These are phyloP conservation scores for Cybosia mesomella DNA, from an alignment of 2,888 invertebrate species.

Conservation along the genomic window DNA sequence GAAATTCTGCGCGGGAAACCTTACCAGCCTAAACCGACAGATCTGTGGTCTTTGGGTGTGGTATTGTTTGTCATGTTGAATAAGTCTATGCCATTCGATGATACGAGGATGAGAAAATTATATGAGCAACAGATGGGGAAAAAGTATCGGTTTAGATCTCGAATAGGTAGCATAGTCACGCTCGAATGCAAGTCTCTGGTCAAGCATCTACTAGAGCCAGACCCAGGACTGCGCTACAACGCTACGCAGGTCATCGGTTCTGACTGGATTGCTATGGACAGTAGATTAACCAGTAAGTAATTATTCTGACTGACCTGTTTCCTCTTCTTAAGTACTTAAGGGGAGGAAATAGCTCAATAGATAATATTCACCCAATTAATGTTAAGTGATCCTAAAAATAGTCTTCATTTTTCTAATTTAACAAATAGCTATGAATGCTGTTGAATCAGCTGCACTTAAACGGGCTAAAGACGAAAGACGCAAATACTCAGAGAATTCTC, in stretches of 20 bases:
- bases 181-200: constrained; percentile 89
- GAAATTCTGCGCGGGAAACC: constrained; percentile 93
- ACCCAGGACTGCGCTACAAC: constrained; percentile 86
- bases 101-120: constrained; percentile 90
- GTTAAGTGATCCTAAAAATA: neutral
- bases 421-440: constrained; percentile 81
- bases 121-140: constrained; percentile 89
- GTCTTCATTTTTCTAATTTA: neutral
- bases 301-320: neutral
- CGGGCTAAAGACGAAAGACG: constrained; percentile 86
- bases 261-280: constrained; percentile 91
- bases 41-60: constrained; percentile 93
- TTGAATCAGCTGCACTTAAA: constrained; percentile 88
- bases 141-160: constrained; percentile 89
- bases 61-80: constrained; percentile 94
- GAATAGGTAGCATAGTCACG: constrained; percentile 86
- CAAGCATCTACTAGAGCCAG: constrained; percentile 90
- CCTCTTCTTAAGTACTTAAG: too few relatives aligned
- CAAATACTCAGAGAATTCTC: constrained; percentile 63
- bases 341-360: too few relatives aligned
- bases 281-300: constrained; percentile 84
- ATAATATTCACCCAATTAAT: neutral
- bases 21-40: constrained; percentile 90
- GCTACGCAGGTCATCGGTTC: constrained; percentile 86
- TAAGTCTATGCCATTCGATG: constrained; percentile 94